phyloP scores from a whole-genome alignment of 2,797 vertebrate species.

The Ctenopoma multispine region DNA sequence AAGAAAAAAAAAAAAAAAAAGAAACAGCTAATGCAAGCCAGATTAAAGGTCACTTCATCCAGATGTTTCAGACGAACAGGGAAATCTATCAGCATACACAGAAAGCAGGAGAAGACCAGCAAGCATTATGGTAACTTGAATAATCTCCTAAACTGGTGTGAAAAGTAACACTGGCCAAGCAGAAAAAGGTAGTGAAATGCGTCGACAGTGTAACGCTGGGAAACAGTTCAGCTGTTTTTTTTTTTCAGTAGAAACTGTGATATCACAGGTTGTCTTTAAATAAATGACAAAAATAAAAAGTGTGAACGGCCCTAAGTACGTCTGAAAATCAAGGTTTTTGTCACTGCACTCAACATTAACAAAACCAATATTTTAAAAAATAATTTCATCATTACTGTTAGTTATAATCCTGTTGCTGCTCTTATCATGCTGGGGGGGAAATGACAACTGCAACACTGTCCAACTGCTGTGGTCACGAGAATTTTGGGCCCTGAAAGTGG shows the following conservation, averaged over 20 bases:
- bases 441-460: constrained; percentile 13
- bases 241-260: constrained; percentile 4
- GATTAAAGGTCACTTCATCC: constrained; percentile 68
- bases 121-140: constrained; percentile 1
- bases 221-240: neutral
- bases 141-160: constrained; percentile 37
- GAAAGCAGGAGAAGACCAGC: constrained; percentile 15
- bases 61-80: constrained; percentile 63
- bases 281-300: neutral
- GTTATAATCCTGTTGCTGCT: constrained; percentile 17
- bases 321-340: neutral
- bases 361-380: neutral
- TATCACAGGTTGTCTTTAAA: neutral
- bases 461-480: constrained; percentile 44
- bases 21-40: constrained; percentile 46
- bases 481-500: constrained; percentile 16
- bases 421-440: neutral
- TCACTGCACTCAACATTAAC: neutral
- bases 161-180: constrained; percentile 31
- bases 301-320: neutral
- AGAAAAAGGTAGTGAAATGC: constrained; percentile 11
- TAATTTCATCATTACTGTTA: neutral
- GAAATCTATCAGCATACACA: constrained; percentile 15
- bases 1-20: constrained; percentile 17
- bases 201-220: neutral